Conservation (phyloP, 2,888 invertebrate genomes). For the Galerucella calmariensis region DNA sequence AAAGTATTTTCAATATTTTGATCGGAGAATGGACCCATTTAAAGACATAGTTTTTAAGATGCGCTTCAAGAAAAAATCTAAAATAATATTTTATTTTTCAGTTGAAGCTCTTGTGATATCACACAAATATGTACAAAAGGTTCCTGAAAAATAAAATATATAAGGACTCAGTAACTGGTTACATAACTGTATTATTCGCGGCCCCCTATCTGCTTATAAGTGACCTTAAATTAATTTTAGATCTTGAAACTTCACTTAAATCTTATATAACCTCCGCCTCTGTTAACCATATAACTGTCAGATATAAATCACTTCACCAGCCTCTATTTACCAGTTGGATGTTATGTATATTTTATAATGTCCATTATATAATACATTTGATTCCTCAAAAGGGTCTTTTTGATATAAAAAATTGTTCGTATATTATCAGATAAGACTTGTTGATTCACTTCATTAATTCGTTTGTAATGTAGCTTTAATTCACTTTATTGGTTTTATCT, state of each 20-base stretch:
- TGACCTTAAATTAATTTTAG: neutral
- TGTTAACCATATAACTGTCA: conserved; percentile 14
- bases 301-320: conserved; percentile 28
- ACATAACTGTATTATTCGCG: no score
- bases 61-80: no score
- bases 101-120: no score
- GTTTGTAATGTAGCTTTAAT: no score
- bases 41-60: no score
- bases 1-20: no score
- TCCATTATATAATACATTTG: neutral
- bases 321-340: conserved; percentile 10
- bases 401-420: neutral
- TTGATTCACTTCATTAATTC: neutral
- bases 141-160: no score
- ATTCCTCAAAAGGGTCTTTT: neutral
- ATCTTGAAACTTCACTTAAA: neutral
- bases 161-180: no score
- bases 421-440: neutral
- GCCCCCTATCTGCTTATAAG: neutral
- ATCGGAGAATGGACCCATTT: no score
- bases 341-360: neutral
- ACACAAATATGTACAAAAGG: no score
- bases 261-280: neutral
- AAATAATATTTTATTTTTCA: no score
- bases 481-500: no score